Base-by-base conservation (phyloP, 2,113 vertebrate species). In the Ellobius talpinus region DNA sequence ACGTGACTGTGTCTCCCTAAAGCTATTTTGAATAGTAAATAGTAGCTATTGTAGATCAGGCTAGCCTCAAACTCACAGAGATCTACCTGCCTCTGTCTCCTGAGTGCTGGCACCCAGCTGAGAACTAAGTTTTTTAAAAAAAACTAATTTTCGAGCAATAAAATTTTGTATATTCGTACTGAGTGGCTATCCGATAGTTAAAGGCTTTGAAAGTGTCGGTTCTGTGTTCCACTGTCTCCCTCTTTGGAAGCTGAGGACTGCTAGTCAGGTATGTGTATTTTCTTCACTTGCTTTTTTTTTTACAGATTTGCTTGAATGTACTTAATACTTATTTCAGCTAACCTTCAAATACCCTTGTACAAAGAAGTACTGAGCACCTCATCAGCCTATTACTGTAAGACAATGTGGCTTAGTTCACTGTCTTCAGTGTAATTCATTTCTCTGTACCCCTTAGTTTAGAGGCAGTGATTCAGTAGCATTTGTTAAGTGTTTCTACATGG, bases 21-120 rank as follows among this genome's bases (percentile, higher is more conserved):
- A 91, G 19, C 42, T 95, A 21, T 73, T 93, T 79, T 94, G 81
- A 76, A 36, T 82, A 82, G n/a, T n/a, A n/a, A n/a, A n/a, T n/a
- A n/a, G n/a, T 58, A 58, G 55, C 55, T 55, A 14, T 55, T 55
- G 16, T 55, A 55, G 55, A 55, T 17, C 55, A 55, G 55, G 55
- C 55, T 58, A 58, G 16, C 55, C 55, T 58, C 16, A 55, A 55
- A 55, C 52, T 55, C 52, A 55, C 52, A 58, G 55, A 58, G 17
- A 58, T 58, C 55, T 19, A 19, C 55, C 55, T 58, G 55, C 55
- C 55, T 58, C 55, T 58, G 16, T 17, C 55, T 58, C 5, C 55
- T 5, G 16, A 19, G 55, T 58, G 17, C 17, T 58, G 55, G 16
- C 55, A 19, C 55, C 55, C 55, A 58, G 17, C 52, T 58, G 39